These are phyloP conservation scores for Leuciscus waleckii DNA, from an alignment of 2,797 vertebrate genomes.

Conservation along the genomic window DNA sequence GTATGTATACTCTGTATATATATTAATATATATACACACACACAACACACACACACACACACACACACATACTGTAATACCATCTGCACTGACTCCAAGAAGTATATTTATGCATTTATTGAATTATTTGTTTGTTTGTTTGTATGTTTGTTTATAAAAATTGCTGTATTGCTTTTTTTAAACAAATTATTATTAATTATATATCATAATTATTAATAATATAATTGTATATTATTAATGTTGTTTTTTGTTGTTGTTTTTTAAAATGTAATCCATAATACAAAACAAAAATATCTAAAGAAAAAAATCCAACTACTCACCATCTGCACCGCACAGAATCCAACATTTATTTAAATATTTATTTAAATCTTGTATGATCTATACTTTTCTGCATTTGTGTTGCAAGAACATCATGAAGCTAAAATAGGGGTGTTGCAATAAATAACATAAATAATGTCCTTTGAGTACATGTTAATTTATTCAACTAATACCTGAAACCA, in stretches of 20 bases:
- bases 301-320: background rate
- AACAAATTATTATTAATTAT: background rate
- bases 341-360: background rate
- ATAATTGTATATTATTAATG: background rate
- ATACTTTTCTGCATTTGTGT: background rate
- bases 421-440: background rate
- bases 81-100: background rate
- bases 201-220: too few relatives aligned
- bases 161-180: background rate
- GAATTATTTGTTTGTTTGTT: too few relatives aligned
- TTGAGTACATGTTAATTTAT: background rate
- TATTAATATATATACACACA: too few relatives aligned
- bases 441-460: too few relatives aligned
- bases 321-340: background rate
- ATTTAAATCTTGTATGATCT: background rate
- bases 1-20: too few relatives aligned
- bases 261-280: background rate
- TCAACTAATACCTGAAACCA: background rate
- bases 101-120: too few relatives aligned
- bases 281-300: background rate
- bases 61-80: too few relatives aligned
- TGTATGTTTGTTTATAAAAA: too few relatives aligned
- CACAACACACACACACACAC: too few relatives aligned
- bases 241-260: background rate
- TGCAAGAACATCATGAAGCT: background rate